Base-by-base conservation (phyloP, 2,888 invertebrate species). In the Phalera bucephala region DNA sequence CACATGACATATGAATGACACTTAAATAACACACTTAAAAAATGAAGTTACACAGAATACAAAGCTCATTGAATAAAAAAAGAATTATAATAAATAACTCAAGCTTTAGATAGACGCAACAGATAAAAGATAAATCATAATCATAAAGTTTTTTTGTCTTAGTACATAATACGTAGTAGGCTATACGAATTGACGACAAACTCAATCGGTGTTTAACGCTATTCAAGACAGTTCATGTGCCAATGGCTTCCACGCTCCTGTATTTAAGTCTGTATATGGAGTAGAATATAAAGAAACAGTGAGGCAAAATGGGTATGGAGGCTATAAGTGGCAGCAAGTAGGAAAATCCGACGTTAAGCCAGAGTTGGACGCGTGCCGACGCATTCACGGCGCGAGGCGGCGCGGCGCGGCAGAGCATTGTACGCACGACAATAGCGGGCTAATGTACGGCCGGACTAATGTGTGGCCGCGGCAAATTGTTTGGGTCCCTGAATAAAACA, bases 241-340 rank as follows among this genome's bases (percentile, higher is more conserved):
- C 38, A 32, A 12, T n/a, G 35, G 27, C 34, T 60, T 44, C 52
- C 30, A 36, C 36, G 26, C 33, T 41, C 27, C 35, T 36, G 32
- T 42, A 38, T 40, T 47, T 25, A 33, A 13, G 26, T 8, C 10
- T 11, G 29, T 36, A 20, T 23, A 40, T 36, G 35, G 30, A 48
- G 36, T 31, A 38, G 37, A 46, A 51, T 53, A 58, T 51, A 58
- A 46, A 45, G 17, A 31, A 36, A 40, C 48, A 54, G 43, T 20
- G 21, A 15, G 25, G 33, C 45, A 36, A 37, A 46, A 43, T 34
- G 10, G 29, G 40, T 33, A 30, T 5, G 13, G 19, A 17, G 23
- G 12, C 35, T 32, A 34, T 40, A 34, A 53, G 37, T 38, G 34
- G 40, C 44, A 38, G 46, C 58, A 45, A 52, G 41, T 32, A 34